A percentile compares a stretch with the other conserved stretches of the same genome.
phyloP scores from a whole-genome alignment of 2,113 vertebrate genomes.

The Colinus virginianus region DNA sequence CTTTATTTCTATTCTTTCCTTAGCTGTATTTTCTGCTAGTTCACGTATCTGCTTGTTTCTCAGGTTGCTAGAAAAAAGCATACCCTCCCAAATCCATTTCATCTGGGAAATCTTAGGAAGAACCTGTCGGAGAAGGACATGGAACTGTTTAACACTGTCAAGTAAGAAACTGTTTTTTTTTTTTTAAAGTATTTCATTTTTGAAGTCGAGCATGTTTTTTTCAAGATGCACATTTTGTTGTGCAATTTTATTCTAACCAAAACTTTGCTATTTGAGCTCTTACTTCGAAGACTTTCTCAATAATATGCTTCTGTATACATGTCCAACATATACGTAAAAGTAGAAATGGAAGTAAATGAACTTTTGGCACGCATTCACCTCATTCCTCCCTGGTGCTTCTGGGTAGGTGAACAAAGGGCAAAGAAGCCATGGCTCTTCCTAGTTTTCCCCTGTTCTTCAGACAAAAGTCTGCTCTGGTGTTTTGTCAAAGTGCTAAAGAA shows the following conservation, averaged over 20 bases:
- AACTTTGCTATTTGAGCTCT: background rate
- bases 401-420: background rate
- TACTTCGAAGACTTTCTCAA: background rate
- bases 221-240: background rate
- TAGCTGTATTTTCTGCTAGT: background rate
- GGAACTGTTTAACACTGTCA: constrained; percentile 83
- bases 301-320: background rate
- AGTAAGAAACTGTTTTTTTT: constrained; percentile 78
- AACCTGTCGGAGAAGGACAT: constrained; percentile 86
- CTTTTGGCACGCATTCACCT: background rate
- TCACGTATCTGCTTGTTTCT: constrained; percentile 29
- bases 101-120: constrained; percentile 88
- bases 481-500: background rate
- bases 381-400: background rate
- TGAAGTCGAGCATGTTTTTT: background rate
- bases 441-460: background rate
- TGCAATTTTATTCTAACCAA: background rate
- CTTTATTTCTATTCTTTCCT: background rate
- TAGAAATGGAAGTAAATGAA: background rate
- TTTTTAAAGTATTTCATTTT: background rate
- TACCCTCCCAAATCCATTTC: constrained; percentile 86
- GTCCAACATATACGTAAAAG: background rate
- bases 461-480: background rate
- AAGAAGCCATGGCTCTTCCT: background rate
- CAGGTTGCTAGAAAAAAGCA: constrained; percentile 87